phyloP scores from a whole-genome alignment of 2,113 vertebrate species.

The Corythoichthys haematopterus region DNA sequence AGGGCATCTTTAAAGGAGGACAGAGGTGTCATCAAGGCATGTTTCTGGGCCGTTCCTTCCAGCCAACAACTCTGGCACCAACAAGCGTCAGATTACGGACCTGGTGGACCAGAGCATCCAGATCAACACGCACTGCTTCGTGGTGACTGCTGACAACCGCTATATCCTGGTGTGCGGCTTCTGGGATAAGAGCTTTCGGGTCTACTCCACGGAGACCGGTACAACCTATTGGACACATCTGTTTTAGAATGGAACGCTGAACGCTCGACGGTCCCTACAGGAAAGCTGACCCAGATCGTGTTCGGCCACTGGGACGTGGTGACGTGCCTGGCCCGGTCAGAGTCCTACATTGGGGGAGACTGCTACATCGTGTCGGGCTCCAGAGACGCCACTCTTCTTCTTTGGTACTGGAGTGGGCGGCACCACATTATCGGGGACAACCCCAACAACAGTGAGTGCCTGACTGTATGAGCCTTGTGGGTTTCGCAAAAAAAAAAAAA shows the following conservation, averaged over 20 bases:
- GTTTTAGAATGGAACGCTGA: neutral
- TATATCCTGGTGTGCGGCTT: constrained; percentile 97
- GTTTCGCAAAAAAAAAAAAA: neutral
- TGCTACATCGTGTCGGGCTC: constrained; percentile 98
- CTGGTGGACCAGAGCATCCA: constrained; percentile 99
- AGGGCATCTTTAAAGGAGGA: neutral
- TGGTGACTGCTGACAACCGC: constrained; percentile 97
- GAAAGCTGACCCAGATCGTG: constrained; percentile 97
- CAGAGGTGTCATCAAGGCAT: neutral
- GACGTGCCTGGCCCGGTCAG: constrained; percentile 92
- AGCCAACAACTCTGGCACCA: constrained; percentile 97
- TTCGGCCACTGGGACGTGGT: constrained; percentile 99
- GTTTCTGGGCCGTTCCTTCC: neutral
- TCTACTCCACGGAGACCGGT: constrained; percentile 98
- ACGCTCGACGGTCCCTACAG: constrained; percentile 23
- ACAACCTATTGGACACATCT: neutral
- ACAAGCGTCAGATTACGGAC: constrained; percentile 97
- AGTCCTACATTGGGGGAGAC: constrained; percentile 97
- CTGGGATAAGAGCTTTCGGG: constrained; percentile 98
- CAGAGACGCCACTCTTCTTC: constrained; percentile 89
- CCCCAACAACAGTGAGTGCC: constrained; percentile 93
- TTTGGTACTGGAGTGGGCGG: constrained; percentile 98
- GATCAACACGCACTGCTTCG: constrained; percentile 97
- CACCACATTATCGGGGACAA: constrained; percentile 99
- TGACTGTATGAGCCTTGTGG: neutral